A percentile compares a stretch with the other conserved stretches of the same genome.
These are phyloP conservation scores for Enteromius radiatus DNA, from an alignment of 2,797 vertebrate species.

Conservation along the genomic window DNA sequence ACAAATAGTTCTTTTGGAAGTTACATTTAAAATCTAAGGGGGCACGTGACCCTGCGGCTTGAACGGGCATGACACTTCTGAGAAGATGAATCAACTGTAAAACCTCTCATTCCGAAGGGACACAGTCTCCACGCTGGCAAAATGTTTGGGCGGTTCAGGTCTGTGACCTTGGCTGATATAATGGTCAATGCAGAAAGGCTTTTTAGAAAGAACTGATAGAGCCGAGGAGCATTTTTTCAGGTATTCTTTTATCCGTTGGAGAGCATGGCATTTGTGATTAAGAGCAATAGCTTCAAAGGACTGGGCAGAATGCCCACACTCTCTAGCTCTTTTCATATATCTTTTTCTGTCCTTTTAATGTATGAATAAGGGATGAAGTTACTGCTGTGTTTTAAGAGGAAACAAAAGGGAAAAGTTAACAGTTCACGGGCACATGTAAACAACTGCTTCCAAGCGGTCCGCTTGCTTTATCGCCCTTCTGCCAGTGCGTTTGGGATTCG, in stretches of 20 bases:
- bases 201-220: slow-evolving; percentile 26
- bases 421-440: slow-evolving; percentile 23
- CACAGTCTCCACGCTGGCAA: neutral
- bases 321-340: neutral
- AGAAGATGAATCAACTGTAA: slow-evolving; percentile 23
- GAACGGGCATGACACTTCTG: neutral
- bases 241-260: slow-evolving; percentile 24
- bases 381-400: slow-evolving; percentile 33
- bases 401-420: slow-evolving; percentile 39
- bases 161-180: slow-evolving; percentile 34
- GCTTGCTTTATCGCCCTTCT: slow-evolving; percentile 37
- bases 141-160: slow-evolving; percentile 17
- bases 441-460: slow-evolving; percentile 32
- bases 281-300: slow-evolving; percentile 29
- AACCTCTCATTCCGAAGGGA: slow-evolving; percentile 7
- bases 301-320: slow-evolving; percentile 17
- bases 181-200: slow-evolving; percentile 22
- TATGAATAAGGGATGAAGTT: slow-evolving; percentile 24
- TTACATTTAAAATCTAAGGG: slow-evolving; percentile 4
- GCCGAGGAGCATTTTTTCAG: slow-evolving; percentile 13
- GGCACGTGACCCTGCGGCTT: neutral
- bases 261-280: slow-evolving; percentile 25
- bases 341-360: neutral
- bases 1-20: neutral
- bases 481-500: slow-evolving; percentile 12